Base-by-base conservation (phyloP, 2,888 invertebrate genomes). In the Andricus quercusramuli region DNA sequence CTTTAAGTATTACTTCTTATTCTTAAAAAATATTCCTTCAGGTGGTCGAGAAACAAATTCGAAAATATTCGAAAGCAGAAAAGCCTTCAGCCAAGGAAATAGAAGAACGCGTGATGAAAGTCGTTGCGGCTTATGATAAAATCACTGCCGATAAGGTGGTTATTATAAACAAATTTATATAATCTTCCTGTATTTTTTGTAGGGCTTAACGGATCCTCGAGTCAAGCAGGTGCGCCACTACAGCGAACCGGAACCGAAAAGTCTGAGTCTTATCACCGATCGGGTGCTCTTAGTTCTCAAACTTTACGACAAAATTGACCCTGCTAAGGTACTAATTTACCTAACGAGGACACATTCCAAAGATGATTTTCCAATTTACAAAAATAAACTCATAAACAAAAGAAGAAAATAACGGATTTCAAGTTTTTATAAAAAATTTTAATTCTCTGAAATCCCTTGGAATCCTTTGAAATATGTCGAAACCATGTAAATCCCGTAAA, bases 281-380 rank as follows among this genome's bases (percentile, higher is more conserved):
- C 95, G 99, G 93, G 98, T 99, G 87, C 94, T 99, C 90, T 96
- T 99, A 93, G 98, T 99, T 86, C 96, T 99, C 91, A 97, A 97
- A 94, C 96, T 99, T 88, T 99, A 98, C 95, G 99, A 99, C 95
- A 99, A 99, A 96, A 95, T 99, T 94, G 95, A 97, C 92, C 96
- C 97, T 88, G 95, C 95, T 90, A 98, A 99, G 98, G 99, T 99
- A 97, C 94, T 90, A 90, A 90, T 85, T 90, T 82, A 66, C 77
- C 80, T 82, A 70, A 47, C 56, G 76, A 77, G 64, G 79, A 80
- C 29, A 47, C n/a, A 41, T 74, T 70, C n/a, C n/a, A 62, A 79
- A 64, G 62, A 82, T 41, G 62, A 81, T 80, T n/a, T 41, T 41
- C 78, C 37, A 59, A 78, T 77, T 74, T 11, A 29, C 29, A 37